Conservation (phyloP, 30 jellyfish, hydroid and myxozoan genomes). For the Rhopilema esculentum region DNA sequence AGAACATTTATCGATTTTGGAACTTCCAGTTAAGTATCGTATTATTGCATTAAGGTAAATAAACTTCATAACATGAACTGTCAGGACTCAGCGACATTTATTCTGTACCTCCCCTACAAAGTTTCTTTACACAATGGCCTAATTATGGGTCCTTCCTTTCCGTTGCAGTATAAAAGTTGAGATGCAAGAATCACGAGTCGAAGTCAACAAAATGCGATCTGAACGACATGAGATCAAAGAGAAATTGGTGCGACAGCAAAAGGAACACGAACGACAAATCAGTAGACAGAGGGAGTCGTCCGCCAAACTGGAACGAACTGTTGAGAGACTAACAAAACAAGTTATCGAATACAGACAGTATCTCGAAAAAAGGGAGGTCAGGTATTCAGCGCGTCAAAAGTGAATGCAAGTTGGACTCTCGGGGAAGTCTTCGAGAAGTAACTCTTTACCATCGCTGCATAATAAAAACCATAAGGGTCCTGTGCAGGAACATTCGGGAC, state of each 20-base stretch:
- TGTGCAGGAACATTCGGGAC: conserved; percentile 21
- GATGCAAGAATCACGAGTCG: conserved; percentile 76
- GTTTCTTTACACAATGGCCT: no score
- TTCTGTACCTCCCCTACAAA: no score
- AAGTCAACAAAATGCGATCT: conserved; percentile 57
- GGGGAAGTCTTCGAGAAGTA: conserved; percentile 26
- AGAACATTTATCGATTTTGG: no score
- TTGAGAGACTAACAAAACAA: conserved; percentile 70
- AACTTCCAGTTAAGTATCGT: no score
- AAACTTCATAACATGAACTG: no score
- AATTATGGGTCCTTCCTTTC: neutral
- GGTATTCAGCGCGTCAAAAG: conserved; percentile 41
- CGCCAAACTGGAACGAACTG: conserved; percentile 79
- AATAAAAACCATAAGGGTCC: conserved; percentile 42
- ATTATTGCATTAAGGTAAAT: no score
- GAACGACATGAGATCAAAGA: conserved; percentile 82
- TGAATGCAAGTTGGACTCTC: conserved; percentile 2
- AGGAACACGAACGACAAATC: conserved; percentile 75
- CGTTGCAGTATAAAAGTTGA: conserved; percentile 78
- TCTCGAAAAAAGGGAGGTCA: no score
- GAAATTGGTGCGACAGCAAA: conserved; percentile 71
- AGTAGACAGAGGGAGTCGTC: conserved; percentile 70
- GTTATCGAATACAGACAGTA: no score
- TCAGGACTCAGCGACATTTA: no score
- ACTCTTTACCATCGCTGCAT: conserved; percentile 46